Base-by-base conservation (phyloP, 1,140 invertebrate genomes). In the Bradynema listronoti region DNA sequence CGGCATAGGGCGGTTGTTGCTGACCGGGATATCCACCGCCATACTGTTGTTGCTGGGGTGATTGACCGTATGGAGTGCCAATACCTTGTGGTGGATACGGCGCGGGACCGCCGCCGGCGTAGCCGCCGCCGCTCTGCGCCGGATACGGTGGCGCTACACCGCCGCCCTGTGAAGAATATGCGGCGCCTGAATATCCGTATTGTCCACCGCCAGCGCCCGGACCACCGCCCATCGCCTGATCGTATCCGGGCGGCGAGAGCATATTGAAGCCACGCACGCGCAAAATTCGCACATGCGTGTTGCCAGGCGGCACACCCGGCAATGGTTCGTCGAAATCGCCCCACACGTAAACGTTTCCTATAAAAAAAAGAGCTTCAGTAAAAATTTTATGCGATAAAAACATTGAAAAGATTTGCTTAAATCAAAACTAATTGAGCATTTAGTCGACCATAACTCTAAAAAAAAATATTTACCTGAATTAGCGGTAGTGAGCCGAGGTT, bases 251-350 rank as follows among this genome's bases (percentile, higher is more conserved):
- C 2, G 68, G 68, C 14, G 41, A 16, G 2, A 66, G 25, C 6
- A 56, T 47, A 41, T 58, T 56, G 4, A 74, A 32, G 19, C 71
- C 68, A 9, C 43, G 49, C 16, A 75, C 65, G 29, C 61, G 63
- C 25, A 77, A 61, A 57, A 77, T 77, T 9, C 74, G 66, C 4
- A 77, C 61, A 67, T 77, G 74, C 11, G 74, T 77, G 19, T 69
- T 65, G 7, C 52, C 32, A 22, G 59, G 34, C n/a, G 75, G 75
- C 73, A 76, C 78, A n/a, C 75, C 75, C 41, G 73, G 73, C 34
- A 76, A 52, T 34, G 73, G 73, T 51, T 76, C 58, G 27, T 76
- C 75, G 45, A 76, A 76, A 52, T 76, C 75, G 34, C 75, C 75
- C 75, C 74, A 77, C 7, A 78, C 53, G 36, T 72, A 77, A 30